Base-by-base conservation (phyloP, 1,140 invertebrate genomes). In the Eriosoma lanigerum region DNA sequence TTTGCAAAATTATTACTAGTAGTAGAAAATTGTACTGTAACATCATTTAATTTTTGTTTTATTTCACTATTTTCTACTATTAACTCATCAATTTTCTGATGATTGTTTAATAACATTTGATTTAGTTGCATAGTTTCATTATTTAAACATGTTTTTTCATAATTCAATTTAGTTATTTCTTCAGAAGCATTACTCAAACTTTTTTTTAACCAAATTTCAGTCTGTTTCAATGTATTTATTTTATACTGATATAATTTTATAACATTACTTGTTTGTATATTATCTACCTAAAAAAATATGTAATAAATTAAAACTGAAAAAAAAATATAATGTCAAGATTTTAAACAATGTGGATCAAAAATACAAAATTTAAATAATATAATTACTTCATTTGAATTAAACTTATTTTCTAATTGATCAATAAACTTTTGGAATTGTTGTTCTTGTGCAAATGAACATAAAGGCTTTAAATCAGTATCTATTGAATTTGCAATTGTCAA, bases 201-300 rank as follows among this genome's bases (percentile, higher is more conserved):
- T 46, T 78, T 32, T 60, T 78, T 78, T 78, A 78, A 62, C 54
- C 56, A 78, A 48, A 21, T 13, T 60, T 78, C 75, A 48, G 54
- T 26, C 46, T 78, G 54, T 60, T 46, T 26, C 19, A 78, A n/a
- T 58, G 21, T 17, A 78, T 46, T 48, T 19, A 62, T n/a, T 62
- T 78, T 78, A 4, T 19, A 24, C 15, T 78, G 54, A 60, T 78
- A 78, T 24, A 78, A 24, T n/a, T 46, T 44, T 24, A 60, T 60
- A 29, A 78, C 56, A 78, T 60, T 44, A 60, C 32, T 46, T 5
- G 73, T 62, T 44, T 44, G 60, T 26, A 60, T 46, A 60, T 60
- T 60, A 24, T n/a, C 12, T 24, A 62, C 60, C 73, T 78, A 60
- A 58, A 75, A 56, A 56, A n/a, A 17, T 38, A 24, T 54, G 21